Base-by-base conservation (phyloP, 92 coral and sea anemone species). In the Umimayanthus kanabou region DNA sequence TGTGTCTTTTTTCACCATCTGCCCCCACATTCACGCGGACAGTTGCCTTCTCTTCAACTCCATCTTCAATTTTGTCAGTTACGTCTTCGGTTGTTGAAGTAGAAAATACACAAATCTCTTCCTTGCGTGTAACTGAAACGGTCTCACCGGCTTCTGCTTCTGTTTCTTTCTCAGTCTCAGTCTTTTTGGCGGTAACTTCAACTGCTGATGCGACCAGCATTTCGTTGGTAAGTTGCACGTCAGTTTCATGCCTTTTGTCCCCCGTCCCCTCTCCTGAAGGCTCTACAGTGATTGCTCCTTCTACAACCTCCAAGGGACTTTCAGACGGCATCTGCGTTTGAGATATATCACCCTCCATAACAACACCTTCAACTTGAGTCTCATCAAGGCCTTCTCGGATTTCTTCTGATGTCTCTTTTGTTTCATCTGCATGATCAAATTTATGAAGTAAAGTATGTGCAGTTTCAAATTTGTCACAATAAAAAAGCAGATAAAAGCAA, bases 321-420 rank as follows among this genome's bases (percentile, higher is more conserved):
- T 70, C 78, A 14, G 79, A 33, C 14, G 79, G 67, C 23, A 13
- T 71, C 33, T 83, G 58, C 8, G 78, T 83, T 16, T 45, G 78
- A n/a, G 77, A 28, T 67, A 83, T 10, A 50, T 83, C 74, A 2
- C 66, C 65, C 40, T 83, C 87, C 87, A 83, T 70, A 67, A 70
- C 87, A 43, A 83, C 64, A 22, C 86, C 77, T 16, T 69, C 77
- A 13, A 83, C 47, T n/a, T 70, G 47, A 2, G 87, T 28, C 47
- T 71, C 87, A 20, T 70, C 87, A 45, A 69, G 66, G 33, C 78
- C 78, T 18, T 83, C 78, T 25, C 40, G 47, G 23, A 83, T 70
- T 28, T 67, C 78, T 20, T 83, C 87, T 39, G 87, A 20, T 5
- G 42, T 28, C 64, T 83, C 87, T 15, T 69, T 83, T 49, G 64